phyloP scores from a whole-genome alignment of 2,888 invertebrate genomes.

The Cataglyphis livida region DNA sequence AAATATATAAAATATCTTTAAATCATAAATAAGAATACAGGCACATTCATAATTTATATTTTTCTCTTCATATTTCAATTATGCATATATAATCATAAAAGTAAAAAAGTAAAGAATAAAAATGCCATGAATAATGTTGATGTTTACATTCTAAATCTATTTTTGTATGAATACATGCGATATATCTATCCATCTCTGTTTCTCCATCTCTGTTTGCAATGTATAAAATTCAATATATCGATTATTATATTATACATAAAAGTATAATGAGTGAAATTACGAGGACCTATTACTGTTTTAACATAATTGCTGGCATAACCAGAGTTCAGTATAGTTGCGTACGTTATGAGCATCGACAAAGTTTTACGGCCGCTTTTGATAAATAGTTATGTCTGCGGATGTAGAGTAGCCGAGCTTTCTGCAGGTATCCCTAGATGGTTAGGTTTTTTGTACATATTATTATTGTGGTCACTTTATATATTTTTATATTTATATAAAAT shows the following conservation, averaged over 20 bases:
- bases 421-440: neutral
- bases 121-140: too few relatives aligned
- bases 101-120: too few relatives aligned
- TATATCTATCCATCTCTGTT: neutral
- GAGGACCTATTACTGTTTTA: neutral
- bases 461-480: neutral
- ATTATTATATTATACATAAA: conserved; percentile 11
- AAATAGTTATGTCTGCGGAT: neutral
- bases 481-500: neutral
- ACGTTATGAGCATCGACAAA: neutral
- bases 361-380: neutral
- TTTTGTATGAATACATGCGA: neutral
- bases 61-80: too few relatives aligned
- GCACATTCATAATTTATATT: too few relatives aligned
- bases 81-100: too few relatives aligned
- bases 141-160: too few relatives aligned
- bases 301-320: neutral
- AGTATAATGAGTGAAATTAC: neutral
- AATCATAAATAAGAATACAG: too few relatives aligned
- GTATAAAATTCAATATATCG: conserved; percentile 3
- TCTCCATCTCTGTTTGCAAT: neutral
- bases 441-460: neutral
- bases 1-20: too few relatives aligned
- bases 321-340: neutral
- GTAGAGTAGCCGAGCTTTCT: neutral